Conservation (phyloP, 2,113 vertebrate genomes). For the Calidris pugnax region DNA sequence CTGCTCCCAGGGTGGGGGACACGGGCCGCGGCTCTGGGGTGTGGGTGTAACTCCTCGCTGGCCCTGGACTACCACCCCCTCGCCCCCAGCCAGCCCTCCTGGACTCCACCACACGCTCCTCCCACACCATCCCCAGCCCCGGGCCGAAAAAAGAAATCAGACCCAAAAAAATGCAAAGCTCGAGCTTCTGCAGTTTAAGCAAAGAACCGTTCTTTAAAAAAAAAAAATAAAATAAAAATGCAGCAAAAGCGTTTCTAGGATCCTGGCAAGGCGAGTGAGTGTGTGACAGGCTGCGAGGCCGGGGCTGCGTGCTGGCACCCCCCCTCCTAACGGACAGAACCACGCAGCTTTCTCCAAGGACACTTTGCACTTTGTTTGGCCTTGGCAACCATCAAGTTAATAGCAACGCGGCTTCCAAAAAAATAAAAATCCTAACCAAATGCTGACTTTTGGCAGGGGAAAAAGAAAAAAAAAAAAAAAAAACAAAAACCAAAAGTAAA, state of each 20-base stretch:
- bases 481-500: neutral
- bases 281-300: neutral
- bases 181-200: neutral
- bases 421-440: constrained; percentile 40
- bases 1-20: neutral
- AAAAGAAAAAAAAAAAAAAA: neutral
- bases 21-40: neutral
- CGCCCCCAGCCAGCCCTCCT: neutral
- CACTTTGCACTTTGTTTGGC: constrained; percentile 42
- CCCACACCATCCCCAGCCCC: neutral
- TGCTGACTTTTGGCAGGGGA: neutral
- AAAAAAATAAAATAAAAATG: neutral
- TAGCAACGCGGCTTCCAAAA: constrained; percentile 17
- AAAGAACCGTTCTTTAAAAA: neutral
- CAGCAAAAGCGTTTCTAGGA: neutral
- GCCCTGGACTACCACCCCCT: neutral
- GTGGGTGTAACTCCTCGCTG: neutral
- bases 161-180: neutral
- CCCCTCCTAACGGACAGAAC: neutral
- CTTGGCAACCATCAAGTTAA: constrained; percentile 45
- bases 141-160: neutral
- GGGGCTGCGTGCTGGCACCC: neutral
- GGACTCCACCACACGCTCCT: neutral
- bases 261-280: neutral
- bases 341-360: constrained; percentile 42